Evolutionary conservation across 2,888 invertebrate genomes (phyloP), one percentile per base, ranked within the genome.

Genomic region (Tetragonula carbonaria): DNA sequence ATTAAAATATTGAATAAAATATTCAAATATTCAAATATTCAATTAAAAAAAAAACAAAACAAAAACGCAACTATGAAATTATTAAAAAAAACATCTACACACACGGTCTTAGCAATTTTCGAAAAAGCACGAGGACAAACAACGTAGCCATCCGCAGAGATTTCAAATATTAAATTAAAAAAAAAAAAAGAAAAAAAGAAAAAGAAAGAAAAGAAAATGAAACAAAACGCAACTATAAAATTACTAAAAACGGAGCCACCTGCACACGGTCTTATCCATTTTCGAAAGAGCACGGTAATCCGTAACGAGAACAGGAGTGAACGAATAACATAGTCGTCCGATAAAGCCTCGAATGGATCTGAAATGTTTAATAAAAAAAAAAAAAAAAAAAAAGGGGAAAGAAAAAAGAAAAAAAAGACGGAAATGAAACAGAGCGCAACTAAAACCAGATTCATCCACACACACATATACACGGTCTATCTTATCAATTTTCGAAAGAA

Each of bases 311-410:
- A 59, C 68, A 59, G 62, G 8, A 8, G 6, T 6, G 33, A 18
- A 62, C 23, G 5, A 62, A 16, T n/a, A n/a, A 53, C 4, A 14
- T 23, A 38, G 38, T 21, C 23, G 38, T 18, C 1, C 45, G 45
- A 57, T n/a, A n/a, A 3, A 4, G 0, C 21, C 13, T 1, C 14
- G 5, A 5, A 5, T 1, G 5, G n/a, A 2, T 59, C 23, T 59
- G 14, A 5, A 59, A 59, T 14, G n/a, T 59, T n/a, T 5, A 14
- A 59, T 14, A 14, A 59, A 23, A 2, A 59, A 59, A 5, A n/a
- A 57, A n/a, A 57, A 57, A n/a, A 38, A 38, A 38, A 38, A 38
- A 4, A 23, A 23, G 0, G 23, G 28, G 4, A n/a, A 57, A 57
- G n/a, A 57, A 57, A n/a, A 38, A 38, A 38, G 8, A 38, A 38